A percentile compares a stretch with the other conserved stretches of the same genome.
Evolutionary conservation across 2,888 invertebrate species (phyloP).

Genomic region (Trimorus sp.): DNA sequence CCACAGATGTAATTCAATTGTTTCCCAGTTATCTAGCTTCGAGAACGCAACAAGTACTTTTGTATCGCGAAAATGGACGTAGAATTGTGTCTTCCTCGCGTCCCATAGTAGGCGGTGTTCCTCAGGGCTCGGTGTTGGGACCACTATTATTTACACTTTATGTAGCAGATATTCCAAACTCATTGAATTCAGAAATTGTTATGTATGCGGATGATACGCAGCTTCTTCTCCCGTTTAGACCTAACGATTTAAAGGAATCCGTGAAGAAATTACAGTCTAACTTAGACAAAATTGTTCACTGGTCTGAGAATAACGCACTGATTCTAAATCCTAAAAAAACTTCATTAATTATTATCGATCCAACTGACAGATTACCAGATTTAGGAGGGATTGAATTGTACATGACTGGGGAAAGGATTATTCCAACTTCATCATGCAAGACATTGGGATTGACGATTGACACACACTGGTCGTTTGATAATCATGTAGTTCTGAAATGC

Average conservation of each 20-base stretch:
- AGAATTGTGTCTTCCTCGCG: no score
- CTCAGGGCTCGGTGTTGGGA: constrained; percentile 4
- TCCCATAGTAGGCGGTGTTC: neutral
- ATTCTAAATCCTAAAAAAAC: neutral
- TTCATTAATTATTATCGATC: neutral
- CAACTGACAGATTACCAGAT: neutral
- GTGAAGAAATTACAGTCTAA: neutral
- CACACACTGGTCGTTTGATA: no score
- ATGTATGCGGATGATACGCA: constrained; percentile 4
- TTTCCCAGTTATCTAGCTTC: no score
- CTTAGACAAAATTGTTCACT: neutral
- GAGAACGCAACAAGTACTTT: no score
- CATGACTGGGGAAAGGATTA: no score
- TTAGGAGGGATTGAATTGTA: neutral
- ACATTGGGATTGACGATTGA: no score
- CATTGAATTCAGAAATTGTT: neutral
- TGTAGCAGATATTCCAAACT: neutral
- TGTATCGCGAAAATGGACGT: no score
- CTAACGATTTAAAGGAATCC: no score
- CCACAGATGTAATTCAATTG: neutral
- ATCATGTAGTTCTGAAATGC: no score
- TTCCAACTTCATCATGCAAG: no score
- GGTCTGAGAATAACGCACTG: neutral
- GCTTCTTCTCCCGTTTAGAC: neutral
- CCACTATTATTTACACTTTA: neutral